Base-by-base conservation (phyloP, 2,888 invertebrate genomes). In the Lobophora halterata region DNA sequence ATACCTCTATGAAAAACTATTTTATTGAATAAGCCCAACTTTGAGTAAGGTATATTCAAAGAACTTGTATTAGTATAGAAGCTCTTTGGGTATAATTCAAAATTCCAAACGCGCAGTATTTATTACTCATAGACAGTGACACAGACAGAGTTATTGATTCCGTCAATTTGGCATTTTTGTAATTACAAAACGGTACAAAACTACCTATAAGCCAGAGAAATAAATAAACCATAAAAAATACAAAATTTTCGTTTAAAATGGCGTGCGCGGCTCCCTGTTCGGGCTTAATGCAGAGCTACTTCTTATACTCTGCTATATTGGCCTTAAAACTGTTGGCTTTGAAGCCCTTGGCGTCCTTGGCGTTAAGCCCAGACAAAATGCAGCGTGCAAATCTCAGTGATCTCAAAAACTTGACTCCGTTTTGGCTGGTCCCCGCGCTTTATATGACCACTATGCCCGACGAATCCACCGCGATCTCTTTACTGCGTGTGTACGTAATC, bases 351-450 rank as follows among this genome's bases (percentile, higher is more conserved):
- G 61, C 71, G 5, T 37, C 58, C 0, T 19, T 76, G 1, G 42
- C 60, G 1, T 54, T 55, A 23, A 52, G 57, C 16, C 65, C 63
- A 1, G 65, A 68, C 1, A 68, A 64, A 27, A 44, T 71, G 0
- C 63, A 62, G 13, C 57, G 74, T 3, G 72, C 76, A 0, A 68
- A 66, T 13, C 28, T 76, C 6, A 74, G 71, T 45, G 72, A 69
- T 12, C 37, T 77, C 33, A 77, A 76, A 58, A 65, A 74, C 25
- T 34, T 78, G 6, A 75, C 70, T 0, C 75, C 77, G 0, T 78
- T 78, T 34, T 79, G 78, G 77, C 33, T 79, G n/a, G 65, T 77
- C 0, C 66, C 69, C 5, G 76, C 57, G 0, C 31, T 78, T 1
- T 79, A 75, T 9, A 58, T 71, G 45, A 77, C 72, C 0, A 77